These are phyloP conservation scores for Aculops lycopersici DNA, from an alignment of 1,140 invertebrate species.

Conservation along the genomic window DNA sequence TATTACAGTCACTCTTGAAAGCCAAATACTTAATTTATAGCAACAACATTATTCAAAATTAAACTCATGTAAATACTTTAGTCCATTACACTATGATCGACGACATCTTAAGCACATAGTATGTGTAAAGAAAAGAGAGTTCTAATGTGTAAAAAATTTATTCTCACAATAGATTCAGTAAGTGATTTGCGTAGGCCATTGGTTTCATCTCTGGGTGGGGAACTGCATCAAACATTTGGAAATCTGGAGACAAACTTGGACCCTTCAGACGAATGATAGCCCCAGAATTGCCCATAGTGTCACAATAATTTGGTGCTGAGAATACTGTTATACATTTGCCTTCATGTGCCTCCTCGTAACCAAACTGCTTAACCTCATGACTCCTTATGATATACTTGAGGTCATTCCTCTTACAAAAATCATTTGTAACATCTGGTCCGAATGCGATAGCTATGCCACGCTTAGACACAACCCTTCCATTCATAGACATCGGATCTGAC, in stretches of 20 bases:
- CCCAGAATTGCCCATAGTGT: slow-evolving; percentile 91
- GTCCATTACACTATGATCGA: too few relatives aligned
- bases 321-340: slow-evolving; percentile 82
- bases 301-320: slow-evolving; percentile 97
- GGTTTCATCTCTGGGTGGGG: slow-evolving; percentile 84
- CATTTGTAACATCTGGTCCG: slow-evolving; percentile 75
- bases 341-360: slow-evolving; percentile 66
- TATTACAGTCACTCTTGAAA: too few relatives aligned
- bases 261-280: slow-evolving; percentile 83
- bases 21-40: too few relatives aligned
- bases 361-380: slow-evolving; percentile 89
- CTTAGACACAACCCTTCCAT: slow-evolving; percentile 60
- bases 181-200: slow-evolving; percentile 57
- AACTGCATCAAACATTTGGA: slow-evolving; percentile 67
- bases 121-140: too few relatives aligned
- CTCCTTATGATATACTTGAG: slow-evolving; percentile 76
- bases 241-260: slow-evolving; percentile 57
- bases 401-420: slow-evolving; percentile 48
- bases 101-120: too few relatives aligned
- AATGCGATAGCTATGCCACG: slow-evolving; percentile 92
- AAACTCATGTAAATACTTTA: too few relatives aligned
- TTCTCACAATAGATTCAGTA: too few relatives aligned
- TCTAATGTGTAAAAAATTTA: too few relatives aligned
- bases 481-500: slow-evolving; percentile 76
- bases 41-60: too few relatives aligned